These are phyloP conservation scores for Himalopsyche kuldschensis DNA, from an alignment of 2,888 invertebrate genomes.

Conservation along the genomic window DNA sequence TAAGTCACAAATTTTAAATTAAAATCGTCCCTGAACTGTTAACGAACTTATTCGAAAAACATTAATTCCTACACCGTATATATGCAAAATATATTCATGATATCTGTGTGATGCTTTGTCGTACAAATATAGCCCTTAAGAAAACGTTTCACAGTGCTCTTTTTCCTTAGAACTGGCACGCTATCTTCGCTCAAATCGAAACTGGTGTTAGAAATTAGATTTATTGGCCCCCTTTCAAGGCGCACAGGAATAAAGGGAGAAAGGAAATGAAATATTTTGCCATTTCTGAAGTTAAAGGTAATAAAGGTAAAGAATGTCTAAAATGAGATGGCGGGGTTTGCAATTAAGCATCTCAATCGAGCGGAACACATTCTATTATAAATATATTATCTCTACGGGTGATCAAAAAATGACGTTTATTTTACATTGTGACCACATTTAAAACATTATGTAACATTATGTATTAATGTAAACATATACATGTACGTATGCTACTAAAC, in stretches of 20 bases:
- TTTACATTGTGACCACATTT: no score
- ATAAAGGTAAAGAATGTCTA: not conserved
- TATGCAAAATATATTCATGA: not conserved
- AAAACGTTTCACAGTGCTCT: not conserved
- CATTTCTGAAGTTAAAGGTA: conserved; percentile 32
- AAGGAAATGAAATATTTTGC: conserved; percentile 35
- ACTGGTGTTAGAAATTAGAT: conserved; percentile 31
- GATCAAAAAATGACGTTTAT: no score
- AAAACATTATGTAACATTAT: no score
- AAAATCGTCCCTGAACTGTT: conserved; percentile 16
- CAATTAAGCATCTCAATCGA: conserved; percentile 29
- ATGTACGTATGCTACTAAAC: no score
- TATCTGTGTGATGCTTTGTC: not conserved
- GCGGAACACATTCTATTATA: not conserved
- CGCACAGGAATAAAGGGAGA: conserved; percentile 29
- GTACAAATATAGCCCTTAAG: not conserved
- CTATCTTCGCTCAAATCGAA: not conserved
- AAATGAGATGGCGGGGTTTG: conserved; percentile 8
- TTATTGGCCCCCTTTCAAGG: conserved; percentile 31
- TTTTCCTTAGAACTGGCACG: not conserved
- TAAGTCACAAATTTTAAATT: not conserved
- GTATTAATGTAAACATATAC: no score
- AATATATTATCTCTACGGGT: no score
- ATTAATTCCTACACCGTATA: conserved; percentile 19
- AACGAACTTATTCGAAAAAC: conserved; percentile 34